These are phyloP conservation scores for Pogonomyrmex barbatus DNA, from an alignment of 1,140 invertebrate genomes.

Conservation along the genomic window DNA sequence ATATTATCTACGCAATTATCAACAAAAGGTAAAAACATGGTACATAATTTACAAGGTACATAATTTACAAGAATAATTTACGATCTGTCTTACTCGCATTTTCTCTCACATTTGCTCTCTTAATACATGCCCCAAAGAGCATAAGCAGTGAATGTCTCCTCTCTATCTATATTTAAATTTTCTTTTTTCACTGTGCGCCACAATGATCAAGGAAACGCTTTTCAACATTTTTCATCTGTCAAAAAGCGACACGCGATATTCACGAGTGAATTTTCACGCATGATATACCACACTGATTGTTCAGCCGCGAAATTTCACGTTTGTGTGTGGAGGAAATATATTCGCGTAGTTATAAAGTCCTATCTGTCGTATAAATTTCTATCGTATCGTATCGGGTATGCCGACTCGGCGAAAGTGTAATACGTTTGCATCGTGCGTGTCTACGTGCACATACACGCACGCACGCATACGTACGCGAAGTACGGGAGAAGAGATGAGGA, in stretches of 20 bases:
- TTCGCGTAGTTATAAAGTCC: constrained; percentile 1
- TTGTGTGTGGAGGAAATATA: not conserved
- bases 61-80: not conserved
- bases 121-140: not conserved
- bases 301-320: not conserved
- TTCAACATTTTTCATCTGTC: not conserved
- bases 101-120: not conserved
- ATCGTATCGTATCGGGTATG: constrained; percentile 27
- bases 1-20: constrained; percentile 19
- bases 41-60: not conserved
- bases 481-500: not conserved
- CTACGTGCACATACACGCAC: not conserved
- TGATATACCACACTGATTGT: not conserved
- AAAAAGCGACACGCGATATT: not conserved
- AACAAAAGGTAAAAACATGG: not conserved
- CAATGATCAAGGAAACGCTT: not conserved
- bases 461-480: not conserved
- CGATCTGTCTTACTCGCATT: not conserved
- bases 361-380: not conserved
- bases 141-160: not conserved
- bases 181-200: not conserved
- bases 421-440: not conserved
- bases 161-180: not conserved
- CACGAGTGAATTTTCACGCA: not conserved
- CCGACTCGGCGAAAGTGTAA: not conserved